Evolutionary conservation across 2,888 invertebrate genomes (phyloP).

Genomic region (Emmelina monodactyla): DNA sequence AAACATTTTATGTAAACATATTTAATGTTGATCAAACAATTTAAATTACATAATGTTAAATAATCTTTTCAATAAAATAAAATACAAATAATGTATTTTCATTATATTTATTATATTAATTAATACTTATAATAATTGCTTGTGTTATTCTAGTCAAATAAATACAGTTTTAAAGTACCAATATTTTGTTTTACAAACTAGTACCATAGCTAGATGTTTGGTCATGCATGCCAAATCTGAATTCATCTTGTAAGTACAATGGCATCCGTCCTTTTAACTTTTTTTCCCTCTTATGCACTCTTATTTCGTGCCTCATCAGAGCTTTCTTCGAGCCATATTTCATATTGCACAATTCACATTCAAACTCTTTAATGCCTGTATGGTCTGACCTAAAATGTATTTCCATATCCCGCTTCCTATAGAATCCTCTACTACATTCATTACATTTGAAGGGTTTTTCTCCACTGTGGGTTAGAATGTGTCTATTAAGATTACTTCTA

Average conservation of each 20-base stretch:
- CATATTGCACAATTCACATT: slow-evolving; percentile 32
- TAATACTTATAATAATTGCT: background rate
- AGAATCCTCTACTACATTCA: slow-evolving; percentile 34
- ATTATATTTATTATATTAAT: no score
- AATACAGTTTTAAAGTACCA: no score
- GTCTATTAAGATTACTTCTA: slow-evolving; percentile 38
- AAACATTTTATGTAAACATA: no score
- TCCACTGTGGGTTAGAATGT: slow-evolving; percentile 34
- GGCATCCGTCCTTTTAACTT: slow-evolving; percentile 40
- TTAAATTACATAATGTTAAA: no score
- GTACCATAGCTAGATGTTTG: no score
- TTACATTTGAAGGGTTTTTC: slow-evolving; percentile 32
- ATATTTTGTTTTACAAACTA: no score
- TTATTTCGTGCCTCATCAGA: slow-evolving; percentile 37
- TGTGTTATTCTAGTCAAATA: no score
- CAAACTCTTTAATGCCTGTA: slow-evolving; percentile 32
- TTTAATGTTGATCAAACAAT: no score
- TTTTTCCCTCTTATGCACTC: slow-evolving; percentile 40
- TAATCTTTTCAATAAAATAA: no score
- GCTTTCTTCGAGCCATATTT: slow-evolving; percentile 38
- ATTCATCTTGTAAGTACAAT: slow-evolving; percentile 35
- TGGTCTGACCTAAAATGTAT: slow-evolving; percentile 36
- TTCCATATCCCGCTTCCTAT: slow-evolving; percentile 30
- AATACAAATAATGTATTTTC: no score
- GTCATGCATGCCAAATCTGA: no score